phyloP scores from a whole-genome alignment of 2,888 invertebrate genomes.

The Electrophaes corylata region DNA sequence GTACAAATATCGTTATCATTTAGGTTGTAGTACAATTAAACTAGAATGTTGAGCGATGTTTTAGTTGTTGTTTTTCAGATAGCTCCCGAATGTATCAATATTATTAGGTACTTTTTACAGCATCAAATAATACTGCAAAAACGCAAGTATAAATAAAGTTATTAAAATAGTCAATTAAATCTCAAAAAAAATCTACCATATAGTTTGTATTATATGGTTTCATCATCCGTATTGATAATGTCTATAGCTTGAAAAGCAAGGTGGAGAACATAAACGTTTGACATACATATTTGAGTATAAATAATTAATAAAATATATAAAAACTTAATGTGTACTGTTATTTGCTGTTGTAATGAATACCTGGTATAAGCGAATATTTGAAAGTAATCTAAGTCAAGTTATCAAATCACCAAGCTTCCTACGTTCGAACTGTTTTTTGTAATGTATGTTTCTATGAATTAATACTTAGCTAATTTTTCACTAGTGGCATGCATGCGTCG shows the following conservation, averaged over 20 bases:
- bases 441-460: background rate
- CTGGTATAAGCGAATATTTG: background rate
- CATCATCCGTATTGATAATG: too few relatives aligned
- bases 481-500: slow-evolving; percentile 59
- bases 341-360: slow-evolving; percentile 12
- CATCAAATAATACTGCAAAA: background rate
- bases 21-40: slow-evolving; percentile 19
- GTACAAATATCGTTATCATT: slow-evolving; percentile 47
- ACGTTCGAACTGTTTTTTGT: slow-evolving; percentile 2
- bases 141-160: background rate
- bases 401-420: slow-evolving; percentile 19
- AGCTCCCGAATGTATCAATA: background rate
- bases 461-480: slow-evolving; percentile 37
- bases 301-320: too few relatives aligned
- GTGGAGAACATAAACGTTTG: too few relatives aligned
- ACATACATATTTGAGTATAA: too few relatives aligned
- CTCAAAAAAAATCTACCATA: too few relatives aligned
- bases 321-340: too few relatives aligned
- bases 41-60: slow-evolving; percentile 16
- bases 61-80: background rate
- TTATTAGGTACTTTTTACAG: slow-evolving; percentile 1
- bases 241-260: too few relatives aligned
- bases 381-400: background rate
- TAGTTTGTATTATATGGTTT: too few relatives aligned
- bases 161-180: background rate